Evolutionary conservation across 2,113 vertebrate genomes (phyloP).

Genomic region (Brachionichthys hirsutus): DNA sequence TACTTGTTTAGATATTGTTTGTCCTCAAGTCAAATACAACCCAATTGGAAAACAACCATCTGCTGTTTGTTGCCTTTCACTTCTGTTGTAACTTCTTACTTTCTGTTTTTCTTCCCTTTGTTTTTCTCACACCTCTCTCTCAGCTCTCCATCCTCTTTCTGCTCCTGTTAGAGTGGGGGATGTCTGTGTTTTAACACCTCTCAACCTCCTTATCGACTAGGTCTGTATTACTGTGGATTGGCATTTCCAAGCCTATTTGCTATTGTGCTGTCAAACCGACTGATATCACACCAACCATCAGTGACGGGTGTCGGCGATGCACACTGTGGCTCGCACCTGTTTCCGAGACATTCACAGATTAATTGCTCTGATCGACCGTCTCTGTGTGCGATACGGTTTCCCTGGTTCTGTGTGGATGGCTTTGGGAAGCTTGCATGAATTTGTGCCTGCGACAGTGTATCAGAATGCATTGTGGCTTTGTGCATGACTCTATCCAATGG

Average conservation of each 20-base stretch:
- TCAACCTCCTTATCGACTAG: slow-evolving; percentile 72
- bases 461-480: slow-evolving; percentile 42
- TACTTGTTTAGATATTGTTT: too few relatives aligned
- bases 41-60: neutral
- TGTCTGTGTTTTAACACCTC: slow-evolving; percentile 81
- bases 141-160: slow-evolving; percentile 71
- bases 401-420: slow-evolving; percentile 17
- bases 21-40: neutral
- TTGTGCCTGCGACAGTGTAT: slow-evolving; percentile 52
- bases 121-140: slow-evolving; percentile 65
- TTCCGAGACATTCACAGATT: slow-evolving; percentile 35
- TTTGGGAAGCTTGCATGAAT: slow-evolving; percentile 54
- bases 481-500: slow-evolving; percentile 55
- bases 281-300: slow-evolving; percentile 48
- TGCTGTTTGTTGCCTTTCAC: slow-evolving; percentile 29
- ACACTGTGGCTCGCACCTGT: slow-evolving; percentile 30
- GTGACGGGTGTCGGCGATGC: slow-evolving; percentile 43
- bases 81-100: slow-evolving; percentile 64
- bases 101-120: slow-evolving; percentile 42
- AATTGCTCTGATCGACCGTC: slow-evolving; percentile 40
- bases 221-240: slow-evolving; percentile 79
- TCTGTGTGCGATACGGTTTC: slow-evolving; percentile 16
- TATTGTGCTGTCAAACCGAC: slow-evolving; percentile 44
- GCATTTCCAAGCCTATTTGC: slow-evolving; percentile 55
- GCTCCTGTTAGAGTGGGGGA: slow-evolving; percentile 77